Evolutionary conservation across 2,888 invertebrate genomes (phyloP).

Genomic region (Cynaeus angustus): DNA sequence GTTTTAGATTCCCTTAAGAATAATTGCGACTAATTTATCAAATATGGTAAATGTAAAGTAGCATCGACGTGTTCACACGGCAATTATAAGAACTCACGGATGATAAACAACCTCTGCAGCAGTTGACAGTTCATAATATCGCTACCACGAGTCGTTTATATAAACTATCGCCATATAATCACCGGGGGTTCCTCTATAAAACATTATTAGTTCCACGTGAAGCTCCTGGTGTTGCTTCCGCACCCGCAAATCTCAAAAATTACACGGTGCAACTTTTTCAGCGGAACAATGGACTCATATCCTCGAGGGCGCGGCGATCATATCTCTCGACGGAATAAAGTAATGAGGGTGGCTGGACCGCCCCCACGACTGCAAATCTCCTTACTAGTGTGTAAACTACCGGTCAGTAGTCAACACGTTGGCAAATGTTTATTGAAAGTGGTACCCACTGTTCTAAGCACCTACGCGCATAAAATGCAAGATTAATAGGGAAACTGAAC

Average conservation of each 20-base stretch:
- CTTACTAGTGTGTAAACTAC: slow-evolving; percentile 45
- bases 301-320: slow-evolving; percentile 25
- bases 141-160: slow-evolving; percentile 54
- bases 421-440: slow-evolving; percentile 50
- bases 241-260: slow-evolving; percentile 11
- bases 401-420: slow-evolving; percentile 50
- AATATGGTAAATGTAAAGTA: slow-evolving; percentile 49
- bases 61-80: slow-evolving; percentile 56
- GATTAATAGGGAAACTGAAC: slow-evolving; percentile 51
- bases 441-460: slow-evolving; percentile 45
- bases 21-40: slow-evolving; percentile 54
- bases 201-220: slow-evolving; percentile 25
- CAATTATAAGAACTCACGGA: slow-evolving; percentile 53
- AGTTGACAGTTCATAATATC: slow-evolving; percentile 56
- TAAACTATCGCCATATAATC: slow-evolving; percentile 53
- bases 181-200: slow-evolving; percentile 54
- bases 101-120: slow-evolving; percentile 52
- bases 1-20: slow-evolving; percentile 29
- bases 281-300: slow-evolving; percentile 13
- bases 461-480: slow-evolving; percentile 51
- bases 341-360: slow-evolving; percentile 38
- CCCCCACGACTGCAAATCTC: slow-evolving; percentile 34
- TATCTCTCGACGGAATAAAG: slow-evolving; percentile 30
- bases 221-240: slow-evolving; percentile 23
- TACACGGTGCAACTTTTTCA: slow-evolving; percentile 12